Percentiles rank a stretch among this genome's conserved stretches.
Conservation (phyloP, 2,888 invertebrate species). For the Alentia gelatinosa region DNA sequence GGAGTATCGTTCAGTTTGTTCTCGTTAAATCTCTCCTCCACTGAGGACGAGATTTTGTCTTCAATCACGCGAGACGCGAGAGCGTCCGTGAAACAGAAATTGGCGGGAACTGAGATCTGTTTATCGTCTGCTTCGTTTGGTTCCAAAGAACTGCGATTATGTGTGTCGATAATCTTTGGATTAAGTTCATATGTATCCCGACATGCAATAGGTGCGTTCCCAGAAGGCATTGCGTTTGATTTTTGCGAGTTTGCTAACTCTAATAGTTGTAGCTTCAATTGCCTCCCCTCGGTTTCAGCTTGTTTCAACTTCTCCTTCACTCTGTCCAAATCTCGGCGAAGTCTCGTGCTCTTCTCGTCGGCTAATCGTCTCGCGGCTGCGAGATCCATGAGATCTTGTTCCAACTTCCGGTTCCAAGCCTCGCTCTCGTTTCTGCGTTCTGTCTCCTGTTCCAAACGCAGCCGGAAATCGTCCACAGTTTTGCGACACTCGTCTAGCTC, state of each 20-base stretch:
- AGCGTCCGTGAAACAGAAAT: background rate
- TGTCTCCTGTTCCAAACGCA: constrained; percentile 12
- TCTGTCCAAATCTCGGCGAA: background rate
- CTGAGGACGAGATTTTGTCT: background rate
- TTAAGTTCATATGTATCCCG: background rate
- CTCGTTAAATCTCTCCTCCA: background rate
- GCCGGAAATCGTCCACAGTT: background rate
- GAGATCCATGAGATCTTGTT: constrained; percentile 22
- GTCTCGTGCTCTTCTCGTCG: background rate
- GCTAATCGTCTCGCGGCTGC: background rate
- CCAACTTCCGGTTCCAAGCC: constrained; percentile 51
- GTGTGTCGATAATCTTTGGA: too few species aligned
- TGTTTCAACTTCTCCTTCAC: background rate
- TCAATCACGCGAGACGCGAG: background rate
- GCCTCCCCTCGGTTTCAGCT: background rate
- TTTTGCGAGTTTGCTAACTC: background rate
- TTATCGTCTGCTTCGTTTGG: background rate
- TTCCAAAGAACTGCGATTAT: background rate
- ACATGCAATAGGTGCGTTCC: background rate
- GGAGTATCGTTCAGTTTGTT: background rate
- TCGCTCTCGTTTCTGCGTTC: constrained; percentile 43
- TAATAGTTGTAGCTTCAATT: background rate
- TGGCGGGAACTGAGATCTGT: background rate
- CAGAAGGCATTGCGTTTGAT: constrained; percentile 4
- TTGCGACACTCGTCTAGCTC: constrained; percentile 18